phyloP scores from a whole-genome alignment of 2,113 vertebrate species.

The Colistium nudipinnis region DNA sequence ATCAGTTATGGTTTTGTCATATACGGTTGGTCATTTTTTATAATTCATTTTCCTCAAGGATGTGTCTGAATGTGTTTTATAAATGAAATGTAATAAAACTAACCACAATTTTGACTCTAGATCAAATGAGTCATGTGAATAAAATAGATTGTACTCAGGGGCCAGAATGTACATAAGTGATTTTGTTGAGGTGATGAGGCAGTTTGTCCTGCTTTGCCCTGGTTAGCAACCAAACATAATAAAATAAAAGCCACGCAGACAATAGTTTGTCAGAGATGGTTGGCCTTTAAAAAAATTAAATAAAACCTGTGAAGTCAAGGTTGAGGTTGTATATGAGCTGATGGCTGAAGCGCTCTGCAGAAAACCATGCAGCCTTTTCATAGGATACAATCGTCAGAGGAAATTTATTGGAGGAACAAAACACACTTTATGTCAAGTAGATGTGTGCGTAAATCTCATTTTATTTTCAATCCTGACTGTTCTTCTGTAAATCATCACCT shows the following conservation, averaged over 20 bases:
- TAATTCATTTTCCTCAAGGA: too few relatives aligned
- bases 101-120: too few relatives aligned
- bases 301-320: background rate
- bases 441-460: background rate
- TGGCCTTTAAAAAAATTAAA: slow-evolving; percentile 14
- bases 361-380: background rate
- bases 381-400: background rate
- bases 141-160: too few relatives aligned
- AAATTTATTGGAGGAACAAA: slow-evolving; percentile 21
- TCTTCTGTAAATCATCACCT: slow-evolving; percentile 46
- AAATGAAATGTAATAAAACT: too few relatives aligned
- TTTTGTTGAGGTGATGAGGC: background rate
- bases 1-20: too few relatives aligned
- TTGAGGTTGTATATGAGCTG: background rate
- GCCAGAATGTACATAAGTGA: too few relatives aligned
- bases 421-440: background rate
- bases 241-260: background rate
- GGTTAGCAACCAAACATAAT: slow-evolving; percentile 4
- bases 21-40: too few relatives aligned
- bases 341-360: background rate
- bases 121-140: too few relatives aligned
- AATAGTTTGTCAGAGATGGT: background rate
- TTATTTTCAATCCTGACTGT: background rate
- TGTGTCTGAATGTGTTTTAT: too few relatives aligned
- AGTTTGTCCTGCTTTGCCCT: background rate